Percentiles rank a stretch among this genome's conserved stretches.
These are phyloP conservation scores for Gymnodraco acuticeps DNA, from an alignment of 2,797 vertebrate species.

Conservation along the genomic window DNA sequence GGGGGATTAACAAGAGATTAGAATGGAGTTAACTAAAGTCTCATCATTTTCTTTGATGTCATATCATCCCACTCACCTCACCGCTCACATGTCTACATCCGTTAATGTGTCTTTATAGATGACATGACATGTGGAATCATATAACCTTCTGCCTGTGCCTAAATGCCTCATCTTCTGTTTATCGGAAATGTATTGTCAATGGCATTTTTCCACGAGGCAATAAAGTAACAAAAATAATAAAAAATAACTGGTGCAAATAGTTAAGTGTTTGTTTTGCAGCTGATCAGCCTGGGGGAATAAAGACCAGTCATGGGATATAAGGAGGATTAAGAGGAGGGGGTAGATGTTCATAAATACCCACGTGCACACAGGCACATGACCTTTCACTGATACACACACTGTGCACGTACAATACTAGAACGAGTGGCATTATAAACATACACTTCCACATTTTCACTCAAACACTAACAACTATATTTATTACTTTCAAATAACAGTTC, in stretches of 20 bases:
- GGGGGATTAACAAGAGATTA: conserved; percentile 27
- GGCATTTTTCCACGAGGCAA: neutral
- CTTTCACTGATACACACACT: neutral
- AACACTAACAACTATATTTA: no score
- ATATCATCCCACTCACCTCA: conserved; percentile 5
- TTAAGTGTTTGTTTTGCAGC: conserved; percentile 26
- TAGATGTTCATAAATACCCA: conserved; percentile 6
- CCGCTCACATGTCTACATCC: neutral
- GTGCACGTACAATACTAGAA: neutral
- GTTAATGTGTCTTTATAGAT: neutral
- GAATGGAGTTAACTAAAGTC: conserved; percentile 11
- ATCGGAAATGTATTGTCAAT: neutral
- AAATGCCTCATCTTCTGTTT: neutral
- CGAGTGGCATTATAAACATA: no score
- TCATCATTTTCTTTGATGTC: conserved; percentile 1
- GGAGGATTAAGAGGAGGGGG: conserved; percentile 32
- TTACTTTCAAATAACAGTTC: no score
- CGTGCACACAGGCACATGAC: neutral
- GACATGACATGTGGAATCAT: neutral
- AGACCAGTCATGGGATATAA: conserved; percentile 32
- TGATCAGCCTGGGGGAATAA: conserved; percentile 19
- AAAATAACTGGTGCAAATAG: neutral
- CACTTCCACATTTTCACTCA: no score
- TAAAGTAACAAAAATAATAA: neutral
- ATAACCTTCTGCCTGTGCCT: neutral